Evolutionary conservation across 2,888 invertebrate genomes (phyloP).

Genomic region (Drosophila nr. perissopoda): DNA sequence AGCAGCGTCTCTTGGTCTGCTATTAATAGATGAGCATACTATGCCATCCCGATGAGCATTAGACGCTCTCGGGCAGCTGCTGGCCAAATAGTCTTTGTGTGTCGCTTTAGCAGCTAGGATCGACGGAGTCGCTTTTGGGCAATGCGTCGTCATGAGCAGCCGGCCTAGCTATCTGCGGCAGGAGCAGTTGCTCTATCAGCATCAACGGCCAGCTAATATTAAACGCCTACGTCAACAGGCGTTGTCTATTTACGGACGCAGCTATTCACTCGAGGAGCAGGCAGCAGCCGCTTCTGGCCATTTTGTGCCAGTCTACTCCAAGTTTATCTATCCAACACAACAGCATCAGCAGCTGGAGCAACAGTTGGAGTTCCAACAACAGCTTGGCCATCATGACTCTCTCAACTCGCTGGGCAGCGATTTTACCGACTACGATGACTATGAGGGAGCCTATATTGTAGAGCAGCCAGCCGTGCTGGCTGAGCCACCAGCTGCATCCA

Average conservation of each 20-base stretch:
- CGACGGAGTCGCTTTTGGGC: constrained; percentile 36
- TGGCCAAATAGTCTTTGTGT: constrained; percentile 59
- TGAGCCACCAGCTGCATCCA: constrained; percentile 28
- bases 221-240: constrained; percentile 65
- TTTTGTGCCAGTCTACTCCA: constrained; percentile 61
- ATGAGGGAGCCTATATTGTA: constrained; percentile 49
- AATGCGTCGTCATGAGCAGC: constrained; percentile 72
- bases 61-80: constrained; percentile 52
- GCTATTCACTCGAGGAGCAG: constrained; percentile 68
- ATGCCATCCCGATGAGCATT: constrained; percentile 54
- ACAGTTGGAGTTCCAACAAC: constrained; percentile 36
- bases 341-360: constrained; percentile 37
- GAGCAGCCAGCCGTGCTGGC: constrained; percentile 30
- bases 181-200: constrained; percentile 70
- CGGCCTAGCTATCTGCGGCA: constrained; percentile 73
- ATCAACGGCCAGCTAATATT: constrained; percentile 64
- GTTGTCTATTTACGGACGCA: constrained; percentile 55
- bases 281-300: constrained; percentile 18
- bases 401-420: constrained; percentile 65
- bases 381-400: constrained; percentile 61
- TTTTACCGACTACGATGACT: constrained; percentile 60
- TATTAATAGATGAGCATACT: constrained; percentile 65
- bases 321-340: constrained; percentile 56
- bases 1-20: constrained; percentile 27
- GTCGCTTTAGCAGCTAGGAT: constrained; percentile 60